Evolutionary conservation across 2,113 vertebrate species (phyloP), one percentile per base, ranked within the genome.

Genomic region (Callorhinus ursinus): DNA sequence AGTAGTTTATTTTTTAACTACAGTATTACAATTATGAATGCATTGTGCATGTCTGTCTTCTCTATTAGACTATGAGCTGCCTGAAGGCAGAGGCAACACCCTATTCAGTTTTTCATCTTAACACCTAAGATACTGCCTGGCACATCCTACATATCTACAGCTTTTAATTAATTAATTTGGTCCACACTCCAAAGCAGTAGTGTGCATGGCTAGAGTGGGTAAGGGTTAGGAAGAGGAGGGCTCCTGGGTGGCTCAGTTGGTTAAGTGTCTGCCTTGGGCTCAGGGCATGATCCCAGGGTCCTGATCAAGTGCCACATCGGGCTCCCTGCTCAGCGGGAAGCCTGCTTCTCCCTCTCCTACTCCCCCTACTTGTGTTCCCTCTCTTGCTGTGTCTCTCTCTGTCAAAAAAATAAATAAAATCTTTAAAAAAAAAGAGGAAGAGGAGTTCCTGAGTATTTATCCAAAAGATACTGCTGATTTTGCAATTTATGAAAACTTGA

Each of bases 161-260:
- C 10, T 96, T 96, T 96, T 85, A 93, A 59, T n/a, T 81, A 39
- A 79, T 82, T 86, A 53, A 82, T 88, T 90, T 92, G 91, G 36
- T 85, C 51, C 61, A 84, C 63, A 33, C 59, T 71, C 51, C 59
- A 81, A 84, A 91, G 81, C 76, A 26, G 51, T 36, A 93, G 15
- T 55, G 9, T 85, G 26, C 16, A 6, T 71, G 21, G 46, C 33
- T 71, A 18, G 16, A 83, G 53, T 79, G 22, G 9, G 4, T 92
- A 81, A 85, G n/a, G 76, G 22, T 15, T 28, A 67, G 15, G 28
- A 93, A 83, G 59, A 93, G 51, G 22, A 53, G 31, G 46, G 46
- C 46, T 8, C 46, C 46, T 46, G 7, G 46, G 46, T 46, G 46
- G 46, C 46, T 46, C 46, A 46, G 46, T 46, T 8, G 46, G 46